Evolutionary conservation across 2,113 vertebrate genomes (phyloP).

Genomic region (Etia nguti): DNA sequence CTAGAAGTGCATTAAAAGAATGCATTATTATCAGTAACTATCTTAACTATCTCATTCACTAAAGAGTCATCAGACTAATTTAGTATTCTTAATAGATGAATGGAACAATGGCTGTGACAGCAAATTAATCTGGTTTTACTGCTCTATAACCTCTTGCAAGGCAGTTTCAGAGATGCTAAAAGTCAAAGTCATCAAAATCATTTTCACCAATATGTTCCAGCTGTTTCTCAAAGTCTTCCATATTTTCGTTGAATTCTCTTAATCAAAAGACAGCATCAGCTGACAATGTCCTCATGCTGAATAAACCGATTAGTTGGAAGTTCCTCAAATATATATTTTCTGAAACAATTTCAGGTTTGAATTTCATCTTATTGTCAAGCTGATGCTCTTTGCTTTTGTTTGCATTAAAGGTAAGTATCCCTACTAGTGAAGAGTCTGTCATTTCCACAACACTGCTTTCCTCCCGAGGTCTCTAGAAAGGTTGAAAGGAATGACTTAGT

Average conservation of each 20-base stretch:
- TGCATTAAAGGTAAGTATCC: background rate
- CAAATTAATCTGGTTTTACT: background rate
- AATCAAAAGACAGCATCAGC: background rate
- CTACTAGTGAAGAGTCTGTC: background rate
- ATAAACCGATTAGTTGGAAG: background rate
- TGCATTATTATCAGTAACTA: background rate
- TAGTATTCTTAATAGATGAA: background rate
- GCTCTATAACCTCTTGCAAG: background rate
- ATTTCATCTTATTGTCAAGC: background rate
- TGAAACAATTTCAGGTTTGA: background rate
- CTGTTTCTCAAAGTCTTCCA: background rate
- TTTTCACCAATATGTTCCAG: background rate
- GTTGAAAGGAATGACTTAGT: background rate
- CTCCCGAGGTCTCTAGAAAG: background rate
- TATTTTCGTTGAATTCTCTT: background rate
- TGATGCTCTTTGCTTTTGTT: background rate
- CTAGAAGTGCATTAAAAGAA: background rate
- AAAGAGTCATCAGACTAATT: background rate
- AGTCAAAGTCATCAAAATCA: background rate
- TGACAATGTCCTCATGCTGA: background rate
- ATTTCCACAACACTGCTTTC: background rate
- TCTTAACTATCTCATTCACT: background rate
- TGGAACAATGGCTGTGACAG: background rate
- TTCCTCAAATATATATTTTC: background rate
- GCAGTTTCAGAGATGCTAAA: background rate